These are phyloP conservation scores for Lasioglossum oenotherae DNA, from an alignment of 2,888 invertebrate species.

Conservation along the genomic window DNA sequence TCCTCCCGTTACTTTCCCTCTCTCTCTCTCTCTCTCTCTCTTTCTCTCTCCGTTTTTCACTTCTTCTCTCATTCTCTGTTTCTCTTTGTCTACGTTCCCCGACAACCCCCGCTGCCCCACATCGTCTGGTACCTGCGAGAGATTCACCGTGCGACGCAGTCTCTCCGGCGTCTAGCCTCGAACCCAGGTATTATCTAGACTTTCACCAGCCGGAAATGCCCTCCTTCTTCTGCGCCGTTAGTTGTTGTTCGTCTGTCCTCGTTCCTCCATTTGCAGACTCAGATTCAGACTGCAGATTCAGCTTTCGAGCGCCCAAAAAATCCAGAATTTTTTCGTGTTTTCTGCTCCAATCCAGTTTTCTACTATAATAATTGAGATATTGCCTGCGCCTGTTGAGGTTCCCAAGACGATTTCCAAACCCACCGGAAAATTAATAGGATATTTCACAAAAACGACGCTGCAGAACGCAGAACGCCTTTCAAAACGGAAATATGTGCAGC, in stretches of 20 bases:
- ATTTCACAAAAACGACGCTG: not conserved
- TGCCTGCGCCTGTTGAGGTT: no score
- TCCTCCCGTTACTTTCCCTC: not conserved
- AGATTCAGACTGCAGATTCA: no score
- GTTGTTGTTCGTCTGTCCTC: slow-evolving; percentile 62
- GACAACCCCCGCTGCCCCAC: slow-evolving; percentile 8
- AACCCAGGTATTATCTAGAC: slow-evolving; percentile 75
- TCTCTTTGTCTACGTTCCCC: slow-evolving; percentile 9
- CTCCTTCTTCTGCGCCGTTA: slow-evolving; percentile 53
- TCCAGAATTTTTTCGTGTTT: no score
- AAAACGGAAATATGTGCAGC: not conserved
- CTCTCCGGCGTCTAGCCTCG: slow-evolving; percentile 77
- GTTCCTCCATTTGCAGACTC: slow-evolving; percentile 11
- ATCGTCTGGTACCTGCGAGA: slow-evolving; percentile 40
- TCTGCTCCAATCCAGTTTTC: no score
- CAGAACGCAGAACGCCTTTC: not conserved
- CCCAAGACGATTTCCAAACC: not conserved
- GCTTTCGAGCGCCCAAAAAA: not conserved
- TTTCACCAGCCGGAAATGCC: slow-evolving; percentile 77
- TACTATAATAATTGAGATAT: no score
- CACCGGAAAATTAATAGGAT: not conserved
- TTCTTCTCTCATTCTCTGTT: not conserved
- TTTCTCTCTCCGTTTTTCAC: not conserved
- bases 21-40: not conserved
- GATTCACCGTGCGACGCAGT: slow-evolving; percentile 76